These are phyloP conservation scores for Onychomys arenicola DNA, from an alignment of 2,797 vertebrate species.

Conservation along the genomic window DNA sequence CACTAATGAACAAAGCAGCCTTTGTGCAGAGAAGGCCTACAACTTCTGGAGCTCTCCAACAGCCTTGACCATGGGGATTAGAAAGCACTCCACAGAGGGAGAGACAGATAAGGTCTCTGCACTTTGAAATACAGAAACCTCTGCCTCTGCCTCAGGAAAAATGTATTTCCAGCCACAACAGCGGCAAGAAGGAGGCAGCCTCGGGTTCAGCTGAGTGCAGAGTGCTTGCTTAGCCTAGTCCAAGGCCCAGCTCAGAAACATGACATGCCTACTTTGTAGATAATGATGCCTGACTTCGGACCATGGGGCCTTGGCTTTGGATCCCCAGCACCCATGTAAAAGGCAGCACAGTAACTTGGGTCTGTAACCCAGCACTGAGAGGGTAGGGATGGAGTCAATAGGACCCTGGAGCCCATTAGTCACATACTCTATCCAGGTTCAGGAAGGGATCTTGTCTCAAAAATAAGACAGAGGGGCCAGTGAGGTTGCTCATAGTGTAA, in stretches of 20 bases:
- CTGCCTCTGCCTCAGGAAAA: conserved; percentile 49
- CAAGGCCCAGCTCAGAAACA: neutral
- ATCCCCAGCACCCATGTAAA: neutral
- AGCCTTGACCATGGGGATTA: conserved; percentile 32
- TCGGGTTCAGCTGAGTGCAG: neutral
- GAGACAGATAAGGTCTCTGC: neutral
- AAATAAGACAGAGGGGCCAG: neutral
- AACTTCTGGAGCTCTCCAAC: conserved; percentile 24
- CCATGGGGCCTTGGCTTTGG: neutral
- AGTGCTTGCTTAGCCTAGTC: neutral
- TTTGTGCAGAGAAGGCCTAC: conserved; percentile 49
- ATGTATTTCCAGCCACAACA: neutral
- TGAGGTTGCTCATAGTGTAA: neutral
- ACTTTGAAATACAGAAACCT: conserved; percentile 1
- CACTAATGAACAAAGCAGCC: conserved; percentile 60
- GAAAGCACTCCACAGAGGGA: neutral
- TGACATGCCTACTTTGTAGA: neutral
- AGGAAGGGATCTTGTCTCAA: neutral
- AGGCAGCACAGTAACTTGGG: neutral
- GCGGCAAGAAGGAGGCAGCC: neutral
- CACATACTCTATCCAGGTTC: neutral
- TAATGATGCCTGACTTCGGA: neutral
- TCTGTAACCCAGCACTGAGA: neutral
- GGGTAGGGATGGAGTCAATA: neutral
- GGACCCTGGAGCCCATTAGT: neutral